These are phyloP conservation scores for Chironomus tepperi DNA, from an alignment of 1,140 invertebrate genomes.

Conservation along the genomic window DNA sequence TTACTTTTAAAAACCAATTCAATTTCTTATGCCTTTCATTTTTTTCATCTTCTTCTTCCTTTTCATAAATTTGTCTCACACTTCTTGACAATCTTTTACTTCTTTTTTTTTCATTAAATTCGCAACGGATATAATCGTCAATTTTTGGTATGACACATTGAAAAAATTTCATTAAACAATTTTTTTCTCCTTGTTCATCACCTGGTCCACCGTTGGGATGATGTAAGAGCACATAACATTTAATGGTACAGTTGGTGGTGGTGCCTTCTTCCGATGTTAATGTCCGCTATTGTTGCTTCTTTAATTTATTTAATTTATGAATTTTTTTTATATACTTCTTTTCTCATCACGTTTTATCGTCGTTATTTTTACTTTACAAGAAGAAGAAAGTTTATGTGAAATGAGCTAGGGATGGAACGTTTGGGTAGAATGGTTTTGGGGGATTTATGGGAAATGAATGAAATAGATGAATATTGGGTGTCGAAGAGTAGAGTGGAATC, in stretches of 20 bases:
- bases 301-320: not conserved
- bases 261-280: not conserved
- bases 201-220: not conserved
- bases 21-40: not conserved
- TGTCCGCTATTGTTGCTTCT: not conserved
- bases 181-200: too few species aligned
- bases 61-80: not conserved
- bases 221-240: not conserved
- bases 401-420: not conserved
- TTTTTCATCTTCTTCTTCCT: not conserved
- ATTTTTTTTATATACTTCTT: too few species aligned
- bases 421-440: too few species aligned
- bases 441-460: too few species aligned
- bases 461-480: too few species aligned
- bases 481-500: too few species aligned
- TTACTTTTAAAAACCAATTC: too few species aligned
- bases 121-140: slow-evolving; percentile 12
- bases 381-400: slow-evolving; percentile 2
- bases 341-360: not conserved
- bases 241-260: too few species aligned
- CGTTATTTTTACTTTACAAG: not conserved
- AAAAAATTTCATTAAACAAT: too few species aligned
- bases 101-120: not conserved
- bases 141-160: not conserved
- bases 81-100: too few species aligned